Conservation (phyloP, 2,888 invertebrate species). For the Plusia festucae region DNA sequence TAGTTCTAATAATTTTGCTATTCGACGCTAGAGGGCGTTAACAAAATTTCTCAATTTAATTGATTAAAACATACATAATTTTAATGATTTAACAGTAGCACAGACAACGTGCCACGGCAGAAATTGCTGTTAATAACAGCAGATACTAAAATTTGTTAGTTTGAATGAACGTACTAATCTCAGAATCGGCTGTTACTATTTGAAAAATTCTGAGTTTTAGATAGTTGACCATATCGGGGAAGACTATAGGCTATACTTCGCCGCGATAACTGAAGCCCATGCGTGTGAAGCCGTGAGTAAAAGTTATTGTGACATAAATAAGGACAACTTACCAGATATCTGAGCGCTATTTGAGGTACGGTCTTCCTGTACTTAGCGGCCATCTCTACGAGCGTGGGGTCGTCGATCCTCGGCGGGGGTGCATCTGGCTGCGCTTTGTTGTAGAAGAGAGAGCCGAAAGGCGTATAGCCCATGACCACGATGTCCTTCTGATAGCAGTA, state of each 20-base stretch:
- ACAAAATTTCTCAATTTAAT: background rate
- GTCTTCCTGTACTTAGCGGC: conserved; percentile 91
- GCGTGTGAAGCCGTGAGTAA: conserved; percentile 52
- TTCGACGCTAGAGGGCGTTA: background rate
- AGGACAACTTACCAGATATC: conserved; percentile 89
- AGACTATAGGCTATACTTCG: no score
- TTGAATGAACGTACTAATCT: no score
- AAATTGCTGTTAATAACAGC: no score
- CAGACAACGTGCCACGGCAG: no score
- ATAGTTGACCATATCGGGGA: no score
- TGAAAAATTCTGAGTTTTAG: no score
- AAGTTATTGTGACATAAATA: background rate
- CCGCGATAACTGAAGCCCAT: no score
- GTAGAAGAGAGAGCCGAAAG: conserved; percentile 90
- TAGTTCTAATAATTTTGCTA: background rate
- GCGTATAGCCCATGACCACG: conserved; percentile 92
- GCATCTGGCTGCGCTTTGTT: conserved; percentile 83
- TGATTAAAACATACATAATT: no score
- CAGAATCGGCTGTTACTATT: no score
- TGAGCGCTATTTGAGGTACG: conserved; percentile 90
- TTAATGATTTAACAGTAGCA: no score
- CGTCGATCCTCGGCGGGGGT: conserved; percentile 87
- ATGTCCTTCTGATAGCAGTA: conserved; percentile 92
- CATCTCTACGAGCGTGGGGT: conserved; percentile 86
- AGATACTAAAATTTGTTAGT: no score